Conservation (phyloP, 1,140 invertebrate genomes). For the Rhizoglyphus robini region DNA sequence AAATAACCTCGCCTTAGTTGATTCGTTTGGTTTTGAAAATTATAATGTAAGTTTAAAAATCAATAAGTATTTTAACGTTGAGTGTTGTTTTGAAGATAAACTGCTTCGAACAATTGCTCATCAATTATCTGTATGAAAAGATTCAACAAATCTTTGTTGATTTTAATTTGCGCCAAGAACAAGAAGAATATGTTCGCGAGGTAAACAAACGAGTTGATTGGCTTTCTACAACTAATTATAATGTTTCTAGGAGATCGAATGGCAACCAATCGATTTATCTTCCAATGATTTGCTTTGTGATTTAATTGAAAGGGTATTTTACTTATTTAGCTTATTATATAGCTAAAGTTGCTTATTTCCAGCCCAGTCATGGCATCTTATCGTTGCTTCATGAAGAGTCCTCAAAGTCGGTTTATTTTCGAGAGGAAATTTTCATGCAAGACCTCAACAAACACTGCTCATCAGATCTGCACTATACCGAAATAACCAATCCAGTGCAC, state of each 20-base stretch:
- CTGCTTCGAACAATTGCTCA: conserved; percentile 57
- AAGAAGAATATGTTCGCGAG: conserved; percentile 70
- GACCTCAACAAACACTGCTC: conserved; percentile 46
- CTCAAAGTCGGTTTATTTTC: conserved; percentile 68
- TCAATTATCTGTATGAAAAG: conserved; percentile 83
- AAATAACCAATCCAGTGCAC: conserved; percentile 22
- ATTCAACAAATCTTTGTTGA: conserved; percentile 59
- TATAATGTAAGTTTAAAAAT: conserved; percentile 45
- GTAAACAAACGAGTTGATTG: conserved; percentile 27
- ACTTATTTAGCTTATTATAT: background rate
- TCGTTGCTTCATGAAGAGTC: conserved; percentile 65
- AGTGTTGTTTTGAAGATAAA: conserved; percentile 33
- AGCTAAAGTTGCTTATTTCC: conserved; percentile 11
- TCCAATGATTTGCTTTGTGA: conserved; percentile 32
- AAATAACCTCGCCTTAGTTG: conserved; percentile 47
- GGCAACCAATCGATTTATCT: conserved; percentile 47
- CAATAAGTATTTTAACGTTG: too few species aligned
- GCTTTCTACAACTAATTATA: background rate
- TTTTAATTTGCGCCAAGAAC: conserved; percentile 56
- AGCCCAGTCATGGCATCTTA: conserved; percentile 58
- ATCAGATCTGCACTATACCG: conserved; percentile 30
- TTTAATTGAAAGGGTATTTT: conserved; percentile 34
- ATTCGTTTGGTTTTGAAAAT: conserved; percentile 76
- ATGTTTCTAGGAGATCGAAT: conserved; percentile 43
- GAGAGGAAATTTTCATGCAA: conserved; percentile 63